Evolutionary conservation across 2,113 vertebrate species (phyloP), one percentile per base, ranked within the genome.

Genomic region (Chroicocephalus ridibundus): DNA sequence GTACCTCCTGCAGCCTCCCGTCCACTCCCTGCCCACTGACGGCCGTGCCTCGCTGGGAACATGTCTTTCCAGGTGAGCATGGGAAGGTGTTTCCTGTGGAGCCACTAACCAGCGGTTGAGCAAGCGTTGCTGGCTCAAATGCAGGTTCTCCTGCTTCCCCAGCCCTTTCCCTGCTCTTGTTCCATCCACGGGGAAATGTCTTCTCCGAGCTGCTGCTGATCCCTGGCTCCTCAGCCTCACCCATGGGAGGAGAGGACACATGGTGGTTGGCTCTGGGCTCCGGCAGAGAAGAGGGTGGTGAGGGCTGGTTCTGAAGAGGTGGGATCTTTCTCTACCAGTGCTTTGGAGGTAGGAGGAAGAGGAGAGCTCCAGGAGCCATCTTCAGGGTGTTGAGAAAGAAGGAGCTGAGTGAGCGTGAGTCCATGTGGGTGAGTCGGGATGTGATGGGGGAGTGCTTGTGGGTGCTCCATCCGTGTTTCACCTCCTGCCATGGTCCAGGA

Each of bases 21-120:
- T 81, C 90, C 80, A 20, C 88, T 97, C 92, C 94, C 96, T 89
- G 80, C 72, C 79, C 14, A 0, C 82, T 26, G 88, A 14, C 0
- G 0, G 83, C 85, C 72, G 25, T 89, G 65, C 71, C 69, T 55
- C 8, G 2, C 72, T 32, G 0, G 60, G 90, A 95, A 83, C 96
- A 64, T 94, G 95, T 87, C 94, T 82, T 54, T 94, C 95, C 93
- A 94, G 95, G 94, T 74, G 81, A 93, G 49, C 95, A 55, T 0
- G 10, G 88, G 77, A 38, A 96, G 91, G 88, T 96, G 95, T 82
- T 95, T 93, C 95, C 94, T 88, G 83, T 87, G 94, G 57, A 89
- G 86, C 91, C 95, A 92, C 94, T 94, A 93, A 94, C 91, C 94
- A 95, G 96, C 3, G 3, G 96, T 75, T 82, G 88, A 93, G 70